phyloP scores from a whole-genome alignment of 2,888 invertebrate genomes.

The Dione vanillae region DNA sequence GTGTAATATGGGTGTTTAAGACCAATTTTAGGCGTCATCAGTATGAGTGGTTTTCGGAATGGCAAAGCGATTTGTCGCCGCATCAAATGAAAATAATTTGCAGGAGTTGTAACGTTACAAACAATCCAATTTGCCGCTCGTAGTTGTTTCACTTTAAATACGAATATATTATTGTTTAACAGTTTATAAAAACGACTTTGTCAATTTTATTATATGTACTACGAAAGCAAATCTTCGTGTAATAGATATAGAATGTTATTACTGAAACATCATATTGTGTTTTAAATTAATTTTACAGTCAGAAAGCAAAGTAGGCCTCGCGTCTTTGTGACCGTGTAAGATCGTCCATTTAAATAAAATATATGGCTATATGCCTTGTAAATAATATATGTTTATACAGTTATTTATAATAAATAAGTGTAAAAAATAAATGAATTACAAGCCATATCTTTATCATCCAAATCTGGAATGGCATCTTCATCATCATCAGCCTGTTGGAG shows the following conservation, averaged over 20 bases:
- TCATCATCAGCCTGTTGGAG: conserved; percentile 86
- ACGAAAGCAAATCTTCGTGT: no score
- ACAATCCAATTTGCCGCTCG: conserved; percentile 89
- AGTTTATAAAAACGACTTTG: no score
- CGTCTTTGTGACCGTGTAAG: no score
- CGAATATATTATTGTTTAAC: background rate
- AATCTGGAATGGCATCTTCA: conserved; percentile 84
- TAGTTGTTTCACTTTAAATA: conserved; percentile 85
- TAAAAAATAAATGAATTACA: conserved; percentile 55
- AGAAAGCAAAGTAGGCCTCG: no score
- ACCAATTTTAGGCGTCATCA: conserved; percentile 91
- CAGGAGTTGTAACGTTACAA: conserved; percentile 89
- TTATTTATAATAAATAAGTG: no score
- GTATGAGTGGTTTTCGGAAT: conserved; percentile 91
- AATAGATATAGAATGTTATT: no score
- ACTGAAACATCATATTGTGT: no score
- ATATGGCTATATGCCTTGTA: no score
- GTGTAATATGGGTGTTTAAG: conserved; percentile 90
- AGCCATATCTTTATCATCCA: conserved; percentile 82
- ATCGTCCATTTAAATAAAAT: no score
- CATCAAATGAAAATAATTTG: conserved; percentile 91
- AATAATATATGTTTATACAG: background rate
- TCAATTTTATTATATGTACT: background rate
- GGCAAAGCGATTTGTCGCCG: conserved; percentile 90
- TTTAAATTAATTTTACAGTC: no score